These are phyloP conservation scores for Procavia capensis DNA, from an alignment of 2,113 vertebrate species.

Conservation along the genomic window DNA sequence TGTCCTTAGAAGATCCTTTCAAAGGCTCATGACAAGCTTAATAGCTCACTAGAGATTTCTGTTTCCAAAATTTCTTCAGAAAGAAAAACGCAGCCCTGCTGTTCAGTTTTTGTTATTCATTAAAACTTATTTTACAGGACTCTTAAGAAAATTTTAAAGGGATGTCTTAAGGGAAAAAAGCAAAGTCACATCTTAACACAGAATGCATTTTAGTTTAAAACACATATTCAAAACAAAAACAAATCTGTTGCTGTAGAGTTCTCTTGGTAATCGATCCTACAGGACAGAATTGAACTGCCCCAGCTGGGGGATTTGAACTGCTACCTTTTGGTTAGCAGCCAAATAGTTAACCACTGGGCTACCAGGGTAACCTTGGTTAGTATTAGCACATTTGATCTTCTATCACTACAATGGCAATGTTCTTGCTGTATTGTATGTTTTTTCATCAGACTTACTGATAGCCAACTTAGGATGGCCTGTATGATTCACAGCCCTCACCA, in stretches of 20 bases:
- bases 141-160: conserved; percentile 20
- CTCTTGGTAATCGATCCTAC: no score
- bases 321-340: no score
- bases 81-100: conserved; percentile 16
- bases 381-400: background rate
- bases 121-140: background rate
- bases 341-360: no score
- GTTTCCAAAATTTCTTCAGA: conserved; percentile 28
- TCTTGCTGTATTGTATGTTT: background rate
- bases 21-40: conserved; percentile 8
- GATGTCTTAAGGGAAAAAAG: conserved; percentile 4
- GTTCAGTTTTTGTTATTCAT: conserved; percentile 27
- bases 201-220: conserved; percentile 37
- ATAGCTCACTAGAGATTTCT: background rate
- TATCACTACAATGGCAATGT: background rate
- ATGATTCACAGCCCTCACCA: background rate
- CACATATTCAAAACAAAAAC: background rate
- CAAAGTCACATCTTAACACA: background rate
- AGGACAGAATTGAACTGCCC: no score
- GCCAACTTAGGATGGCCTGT: background rate
- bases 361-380: background rate
- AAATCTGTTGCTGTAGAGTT: no score
- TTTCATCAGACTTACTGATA: background rate
- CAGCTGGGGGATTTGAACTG: no score
- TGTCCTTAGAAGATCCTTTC: background rate